Conservation (phyloP, 1,140 invertebrate species). For the Epicauta chinensis region DNA sequence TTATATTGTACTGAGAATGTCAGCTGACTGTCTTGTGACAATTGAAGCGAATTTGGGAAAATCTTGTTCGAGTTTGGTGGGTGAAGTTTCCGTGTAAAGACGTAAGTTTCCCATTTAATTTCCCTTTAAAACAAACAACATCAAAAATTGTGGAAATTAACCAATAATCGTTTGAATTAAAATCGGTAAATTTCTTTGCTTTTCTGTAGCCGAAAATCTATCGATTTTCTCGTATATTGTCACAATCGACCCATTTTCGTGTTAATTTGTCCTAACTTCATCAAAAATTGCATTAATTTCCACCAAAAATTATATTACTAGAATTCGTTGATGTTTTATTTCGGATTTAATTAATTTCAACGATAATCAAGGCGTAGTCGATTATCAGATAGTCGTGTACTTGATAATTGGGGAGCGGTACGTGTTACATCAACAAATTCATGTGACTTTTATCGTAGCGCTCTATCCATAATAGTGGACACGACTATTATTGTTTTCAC, state of each 20-base stretch:
- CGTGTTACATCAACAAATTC: neutral
- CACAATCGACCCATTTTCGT: too few relatives aligned
- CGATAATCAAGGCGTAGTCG: conserved; percentile 33
- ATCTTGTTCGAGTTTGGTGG: conserved; percentile 30
- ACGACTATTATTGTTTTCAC: conserved; percentile 28
- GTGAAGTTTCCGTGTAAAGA: conserved; percentile 27
- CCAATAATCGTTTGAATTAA: too few relatives aligned
- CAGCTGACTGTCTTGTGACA: conserved; percentile 38
- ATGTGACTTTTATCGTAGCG: conserved; percentile 3
- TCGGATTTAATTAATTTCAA: too few relatives aligned
- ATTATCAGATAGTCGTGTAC: neutral
- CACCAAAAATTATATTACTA: too few relatives aligned
- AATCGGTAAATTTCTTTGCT: too few relatives aligned
- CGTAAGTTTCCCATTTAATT: conserved; percentile 21
- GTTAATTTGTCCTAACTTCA: too few relatives aligned
- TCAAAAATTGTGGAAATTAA: too few relatives aligned
- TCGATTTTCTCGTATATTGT: too few relatives aligned
- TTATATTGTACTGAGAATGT: conserved; percentile 15
- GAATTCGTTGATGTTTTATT: too few relatives aligned
- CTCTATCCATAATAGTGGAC: conserved; percentile 25
- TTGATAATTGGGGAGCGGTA: neutral
- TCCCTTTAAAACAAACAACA: too few relatives aligned
- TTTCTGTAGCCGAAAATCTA: too few relatives aligned
- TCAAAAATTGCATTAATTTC: too few relatives aligned
- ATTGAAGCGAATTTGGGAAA: conserved; percentile 13